Conservation (phyloP, 1,140 invertebrate genomes). For the Schlechtendalia chinensis region DNA sequence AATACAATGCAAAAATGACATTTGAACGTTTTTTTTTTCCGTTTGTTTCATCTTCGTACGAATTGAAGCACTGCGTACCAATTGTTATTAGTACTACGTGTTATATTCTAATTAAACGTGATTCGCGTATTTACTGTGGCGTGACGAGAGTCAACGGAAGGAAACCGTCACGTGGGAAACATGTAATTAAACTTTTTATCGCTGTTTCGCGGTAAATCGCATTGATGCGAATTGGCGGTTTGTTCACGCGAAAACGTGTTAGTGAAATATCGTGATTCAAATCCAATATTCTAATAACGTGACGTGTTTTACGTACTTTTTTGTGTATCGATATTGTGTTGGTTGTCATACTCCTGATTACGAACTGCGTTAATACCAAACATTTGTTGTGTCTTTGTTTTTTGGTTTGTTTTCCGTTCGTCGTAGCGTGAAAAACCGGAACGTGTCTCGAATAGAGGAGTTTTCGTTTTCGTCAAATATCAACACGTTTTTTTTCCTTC, state of each 20-base stretch:
- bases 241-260: no score
- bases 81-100: background rate
- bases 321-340: no score
- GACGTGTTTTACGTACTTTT: no score
- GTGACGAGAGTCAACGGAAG: background rate
- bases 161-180: background rate
- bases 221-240: no score
- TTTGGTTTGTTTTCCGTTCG: no score
- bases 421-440: no score
- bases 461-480: background rate
- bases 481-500: background rate
- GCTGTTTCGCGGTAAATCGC: no score
- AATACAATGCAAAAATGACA: background rate
- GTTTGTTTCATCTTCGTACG: background rate
- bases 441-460: background rate
- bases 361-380: no score
- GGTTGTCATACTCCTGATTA: no score
- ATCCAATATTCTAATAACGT: no score
- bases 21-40: constrained; percentile 5
- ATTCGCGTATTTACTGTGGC: background rate
- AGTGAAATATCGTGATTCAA: no score
- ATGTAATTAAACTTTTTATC: constrained; percentile 1
- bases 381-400: no score
- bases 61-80: background rate
- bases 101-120: constrained; percentile 4